These are phyloP conservation scores for Otus sunia DNA, from an alignment of 2,113 vertebrate genomes.

Conservation along the genomic window DNA sequence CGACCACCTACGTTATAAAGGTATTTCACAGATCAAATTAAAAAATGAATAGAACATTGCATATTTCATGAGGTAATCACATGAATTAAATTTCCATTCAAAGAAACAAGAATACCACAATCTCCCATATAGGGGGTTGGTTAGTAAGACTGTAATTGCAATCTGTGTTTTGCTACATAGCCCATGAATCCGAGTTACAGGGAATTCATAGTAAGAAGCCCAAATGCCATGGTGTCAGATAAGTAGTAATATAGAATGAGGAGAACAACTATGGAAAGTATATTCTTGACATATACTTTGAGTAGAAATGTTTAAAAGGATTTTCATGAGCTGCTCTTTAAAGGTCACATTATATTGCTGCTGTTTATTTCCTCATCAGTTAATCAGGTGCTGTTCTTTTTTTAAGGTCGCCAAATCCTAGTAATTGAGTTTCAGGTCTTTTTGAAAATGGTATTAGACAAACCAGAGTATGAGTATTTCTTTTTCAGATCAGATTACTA, in stretches of 20 bases:
- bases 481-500: background rate
- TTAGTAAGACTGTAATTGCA: background rate
- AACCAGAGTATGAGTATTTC: background rate
- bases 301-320: background rate
- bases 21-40: background rate
- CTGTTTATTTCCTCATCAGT: conserved; percentile 50
- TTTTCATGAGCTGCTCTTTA: conserved; percentile 35
- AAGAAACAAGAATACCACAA: background rate
- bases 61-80: background rate
- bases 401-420: background rate
- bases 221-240: background rate
- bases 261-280: background rate
- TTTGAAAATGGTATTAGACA: background rate
- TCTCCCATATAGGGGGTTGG: rapidly evolving
- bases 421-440: background rate
- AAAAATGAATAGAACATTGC: background rate
- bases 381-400: background rate
- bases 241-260: background rate
- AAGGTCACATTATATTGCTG: conserved; percentile 37
- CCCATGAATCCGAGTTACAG: background rate
- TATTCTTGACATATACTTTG: background rate
- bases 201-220: background rate
- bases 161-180: background rate
- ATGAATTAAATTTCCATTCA: background rate
- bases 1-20: background rate